Conservation (phyloP, 2,888 invertebrate species). For the Drosophila sordidapex region DNA sequence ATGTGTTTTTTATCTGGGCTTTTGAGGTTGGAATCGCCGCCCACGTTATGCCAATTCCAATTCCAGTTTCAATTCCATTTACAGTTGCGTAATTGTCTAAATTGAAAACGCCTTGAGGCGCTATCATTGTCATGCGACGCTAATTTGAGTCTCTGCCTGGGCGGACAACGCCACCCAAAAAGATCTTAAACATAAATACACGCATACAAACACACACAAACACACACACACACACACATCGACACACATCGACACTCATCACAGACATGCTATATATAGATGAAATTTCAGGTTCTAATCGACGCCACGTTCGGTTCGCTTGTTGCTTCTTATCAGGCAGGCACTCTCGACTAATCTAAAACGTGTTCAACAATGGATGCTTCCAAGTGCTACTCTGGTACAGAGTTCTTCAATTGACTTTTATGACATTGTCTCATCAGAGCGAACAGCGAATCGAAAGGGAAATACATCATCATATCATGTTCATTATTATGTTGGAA, state of each 20-base stretch:
- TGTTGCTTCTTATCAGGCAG: conserved; percentile 36
- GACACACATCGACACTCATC: background rate
- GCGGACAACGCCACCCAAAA: conserved; percentile 47
- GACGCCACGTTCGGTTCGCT: conserved; percentile 23
- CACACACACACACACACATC: conserved; percentile 6
- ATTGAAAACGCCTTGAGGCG: conserved; percentile 76
- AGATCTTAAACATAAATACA: conserved; percentile 6
- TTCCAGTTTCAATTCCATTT: conserved; percentile 39
- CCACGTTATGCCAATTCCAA: conserved; percentile 48
- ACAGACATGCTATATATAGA: conserved; percentile 1
- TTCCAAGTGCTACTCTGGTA: background rate
- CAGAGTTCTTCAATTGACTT: conserved; percentile 54
- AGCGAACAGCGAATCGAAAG: background rate
- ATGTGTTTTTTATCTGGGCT: background rate
- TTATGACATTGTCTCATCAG: conserved; percentile 60
- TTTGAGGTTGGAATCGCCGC: conserved; percentile 43
- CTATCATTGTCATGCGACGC: conserved; percentile 71
- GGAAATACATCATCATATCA: conserved; percentile 2
- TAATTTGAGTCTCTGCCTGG: conserved; percentile 57
- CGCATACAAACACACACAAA: background rate
- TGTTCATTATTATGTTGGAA: conserved; percentile 10
- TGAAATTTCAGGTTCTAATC: conserved; percentile 34
- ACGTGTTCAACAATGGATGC: conserved; percentile 19
- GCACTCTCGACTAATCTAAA: conserved; percentile 35
- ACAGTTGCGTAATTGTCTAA: conserved; percentile 71